Percentiles rank a stretch among this genome's conserved stretches.
Evolutionary conservation across 2,113 vertebrate genomes (phyloP).

Genomic region (Hippocampus barbouri): DNA sequence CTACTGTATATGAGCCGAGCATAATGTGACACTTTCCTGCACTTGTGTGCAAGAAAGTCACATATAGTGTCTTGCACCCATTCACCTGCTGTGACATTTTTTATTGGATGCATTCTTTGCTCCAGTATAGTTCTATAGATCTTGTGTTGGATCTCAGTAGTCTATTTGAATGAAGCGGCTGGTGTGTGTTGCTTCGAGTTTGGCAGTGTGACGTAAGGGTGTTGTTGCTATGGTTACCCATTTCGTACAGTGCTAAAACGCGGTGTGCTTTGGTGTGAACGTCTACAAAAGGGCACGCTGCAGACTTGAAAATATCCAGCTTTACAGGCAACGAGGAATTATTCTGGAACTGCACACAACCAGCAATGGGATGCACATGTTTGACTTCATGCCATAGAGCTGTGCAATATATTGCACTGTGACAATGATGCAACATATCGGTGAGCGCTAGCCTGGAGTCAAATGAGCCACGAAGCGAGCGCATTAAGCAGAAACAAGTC

Average conservation of each 20-base stretch:
- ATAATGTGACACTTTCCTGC: background rate
- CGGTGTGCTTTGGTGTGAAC: background rate
- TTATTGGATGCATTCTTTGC: background rate
- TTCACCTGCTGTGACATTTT: background rate
- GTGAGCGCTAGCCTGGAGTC: background rate
- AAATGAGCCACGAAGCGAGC: background rate
- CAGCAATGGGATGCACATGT: background rate
- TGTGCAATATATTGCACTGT: background rate
- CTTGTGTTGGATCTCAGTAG: background rate
- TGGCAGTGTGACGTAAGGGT: background rate
- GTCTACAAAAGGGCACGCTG: background rate
- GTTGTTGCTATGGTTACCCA: conserved; percentile 5
- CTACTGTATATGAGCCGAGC: background rate
- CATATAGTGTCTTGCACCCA: too few relatives aligned
- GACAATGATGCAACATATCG: background rate
- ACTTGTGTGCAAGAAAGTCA: background rate
- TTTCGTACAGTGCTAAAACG: background rate
- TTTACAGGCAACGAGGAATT: background rate
- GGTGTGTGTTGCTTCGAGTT: background rate
- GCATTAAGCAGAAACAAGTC: conserved; percentile 10
- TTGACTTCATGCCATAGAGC: background rate
- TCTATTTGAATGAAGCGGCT: background rate
- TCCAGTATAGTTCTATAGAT: background rate
- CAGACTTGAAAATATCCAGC: background rate
- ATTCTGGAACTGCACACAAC: background rate